These are phyloP conservation scores for Halyomorpha halys DNA, from an alignment of 1,140 invertebrate species.

Conservation along the genomic window DNA sequence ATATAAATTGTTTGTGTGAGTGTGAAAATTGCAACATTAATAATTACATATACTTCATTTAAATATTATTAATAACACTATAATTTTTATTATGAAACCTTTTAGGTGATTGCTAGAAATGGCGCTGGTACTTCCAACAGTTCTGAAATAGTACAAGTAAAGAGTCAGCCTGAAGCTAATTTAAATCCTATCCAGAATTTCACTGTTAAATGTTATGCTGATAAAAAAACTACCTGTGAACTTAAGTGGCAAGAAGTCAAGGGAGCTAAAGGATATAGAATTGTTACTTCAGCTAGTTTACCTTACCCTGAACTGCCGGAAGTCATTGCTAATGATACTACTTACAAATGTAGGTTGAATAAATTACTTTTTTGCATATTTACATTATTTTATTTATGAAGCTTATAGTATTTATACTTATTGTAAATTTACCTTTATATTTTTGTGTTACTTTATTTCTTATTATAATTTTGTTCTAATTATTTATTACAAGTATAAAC, in stretches of 20 bases:
- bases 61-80: no score
- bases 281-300: slow-evolving; percentile 36
- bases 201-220: slow-evolving; percentile 35
- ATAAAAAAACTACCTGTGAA: slow-evolving; percentile 35
- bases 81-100: slow-evolving; percentile 21
- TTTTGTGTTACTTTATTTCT: no score
- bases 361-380: no score
- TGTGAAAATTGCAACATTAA: no score
- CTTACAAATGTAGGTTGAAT: not conserved
- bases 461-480: no score
- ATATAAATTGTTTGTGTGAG: no score
- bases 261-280: slow-evolving; percentile 49
- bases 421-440: no score
- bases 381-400: no score
- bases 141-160: slow-evolving; percentile 39
- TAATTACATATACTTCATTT: no score
- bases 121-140: slow-evolving; percentile 42
- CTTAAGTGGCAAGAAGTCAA: slow-evolving; percentile 49
- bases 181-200: slow-evolving; percentile 50
- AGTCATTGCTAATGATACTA: not conserved
- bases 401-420: no score
- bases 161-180: slow-evolving; percentile 49
- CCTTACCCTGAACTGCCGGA: not conserved
- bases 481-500: no score
- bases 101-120: slow-evolving; percentile 56